Percentiles rank a stretch among this genome's conserved stretches.
These are phyloP conservation scores for Aphelocoma californica DNA, from an alignment of 2,797 vertebrate genomes.

Conservation along the genomic window DNA sequence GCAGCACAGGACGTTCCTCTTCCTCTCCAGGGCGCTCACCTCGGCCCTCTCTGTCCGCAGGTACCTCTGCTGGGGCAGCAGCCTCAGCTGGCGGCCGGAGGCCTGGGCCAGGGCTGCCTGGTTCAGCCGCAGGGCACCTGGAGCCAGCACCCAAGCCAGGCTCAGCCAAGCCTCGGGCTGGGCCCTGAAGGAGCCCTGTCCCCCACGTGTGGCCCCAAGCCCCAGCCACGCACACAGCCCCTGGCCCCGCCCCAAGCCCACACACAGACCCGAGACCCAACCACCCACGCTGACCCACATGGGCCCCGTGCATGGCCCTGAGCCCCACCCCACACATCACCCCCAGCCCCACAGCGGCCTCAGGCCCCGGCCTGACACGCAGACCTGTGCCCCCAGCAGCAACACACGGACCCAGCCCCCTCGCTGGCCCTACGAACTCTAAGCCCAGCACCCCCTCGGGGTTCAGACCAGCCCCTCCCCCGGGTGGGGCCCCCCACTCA, in stretches of 20 bases:
- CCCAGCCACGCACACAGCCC: accelerated
- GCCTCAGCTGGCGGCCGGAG: slow-evolving; percentile 59
- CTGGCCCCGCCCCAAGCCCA: not conserved
- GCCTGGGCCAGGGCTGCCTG: slow-evolving; percentile 33
- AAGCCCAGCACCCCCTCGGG: not conserved
- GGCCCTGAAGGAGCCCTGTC: not conserved
- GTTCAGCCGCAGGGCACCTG: slow-evolving; percentile 81
- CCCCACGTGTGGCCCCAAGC: accelerated
- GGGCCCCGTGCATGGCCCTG: accelerated
- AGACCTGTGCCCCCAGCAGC: accelerated
- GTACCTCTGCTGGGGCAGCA: slow-evolving; percentile 87
- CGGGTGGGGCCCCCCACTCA: slow-evolving; percentile 1
- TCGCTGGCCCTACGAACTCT: accelerated
- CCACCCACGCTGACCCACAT: accelerated
- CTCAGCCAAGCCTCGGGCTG: not conserved
- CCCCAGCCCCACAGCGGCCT: not conserved
- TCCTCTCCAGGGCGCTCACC: slow-evolving; percentile 84
- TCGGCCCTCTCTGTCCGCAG: slow-evolving; percentile 85
- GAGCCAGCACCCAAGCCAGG: not conserved
- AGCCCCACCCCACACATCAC: not conserved
- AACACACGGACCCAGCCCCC: not conserved
- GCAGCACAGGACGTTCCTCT: slow-evolving; percentile 89
- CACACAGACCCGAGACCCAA: accelerated
- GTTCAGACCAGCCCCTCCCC: not conserved
- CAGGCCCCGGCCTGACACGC: accelerated